A percentile compares a stretch with the other conserved stretches of the same genome.
phyloP scores from a whole-genome alignment of 2,797 vertebrate genomes.

The Leptoclinus maculatus region DNA sequence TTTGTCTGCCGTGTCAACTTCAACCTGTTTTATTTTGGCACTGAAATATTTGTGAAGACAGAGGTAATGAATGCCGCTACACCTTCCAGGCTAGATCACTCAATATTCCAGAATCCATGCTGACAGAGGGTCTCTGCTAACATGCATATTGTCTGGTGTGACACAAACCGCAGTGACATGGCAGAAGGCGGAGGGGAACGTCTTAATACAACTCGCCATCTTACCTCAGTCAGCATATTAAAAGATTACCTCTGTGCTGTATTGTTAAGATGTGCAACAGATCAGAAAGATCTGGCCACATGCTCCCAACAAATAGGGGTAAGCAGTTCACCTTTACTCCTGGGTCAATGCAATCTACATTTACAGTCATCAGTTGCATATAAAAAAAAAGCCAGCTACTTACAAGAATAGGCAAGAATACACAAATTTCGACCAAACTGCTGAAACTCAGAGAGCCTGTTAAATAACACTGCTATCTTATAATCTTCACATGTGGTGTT shows the following conservation, averaged over 20 bases:
- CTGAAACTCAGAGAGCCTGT: neutral
- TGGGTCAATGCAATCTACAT: neutral
- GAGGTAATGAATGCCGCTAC: slow-evolving; percentile 15
- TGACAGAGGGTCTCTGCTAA: slow-evolving; percentile 67
- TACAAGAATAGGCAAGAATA: too few relatives aligned
- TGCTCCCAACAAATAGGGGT: neutral
- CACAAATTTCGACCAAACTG: neutral
- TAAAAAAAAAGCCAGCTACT: neutral
- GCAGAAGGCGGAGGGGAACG: slow-evolving; percentile 14
- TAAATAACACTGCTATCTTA: neutral
- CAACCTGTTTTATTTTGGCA: slow-evolving; percentile 28
- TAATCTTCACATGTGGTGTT: neutral
- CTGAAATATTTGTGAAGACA: slow-evolving; percentile 31
- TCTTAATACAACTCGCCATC: slow-evolving; percentile 22
- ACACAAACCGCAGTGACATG: slow-evolving; percentile 43
- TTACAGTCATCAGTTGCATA: neutral
- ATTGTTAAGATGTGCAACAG: slow-evolving; percentile 12
- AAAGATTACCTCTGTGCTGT: slow-evolving; percentile 44
- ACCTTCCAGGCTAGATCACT: slow-evolving; percentile 54
- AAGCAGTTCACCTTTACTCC: neutral
- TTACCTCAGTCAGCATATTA: slow-evolving; percentile 25
- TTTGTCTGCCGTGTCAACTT: slow-evolving; percentile 36
- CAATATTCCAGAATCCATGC: slow-evolving; percentile 48
- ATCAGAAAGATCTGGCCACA: neutral
- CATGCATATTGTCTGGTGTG: slow-evolving; percentile 46